Evolutionary conservation across 2,797 vertebrate genomes (phyloP).

Genomic region (Sebastes oblongus): DNA sequence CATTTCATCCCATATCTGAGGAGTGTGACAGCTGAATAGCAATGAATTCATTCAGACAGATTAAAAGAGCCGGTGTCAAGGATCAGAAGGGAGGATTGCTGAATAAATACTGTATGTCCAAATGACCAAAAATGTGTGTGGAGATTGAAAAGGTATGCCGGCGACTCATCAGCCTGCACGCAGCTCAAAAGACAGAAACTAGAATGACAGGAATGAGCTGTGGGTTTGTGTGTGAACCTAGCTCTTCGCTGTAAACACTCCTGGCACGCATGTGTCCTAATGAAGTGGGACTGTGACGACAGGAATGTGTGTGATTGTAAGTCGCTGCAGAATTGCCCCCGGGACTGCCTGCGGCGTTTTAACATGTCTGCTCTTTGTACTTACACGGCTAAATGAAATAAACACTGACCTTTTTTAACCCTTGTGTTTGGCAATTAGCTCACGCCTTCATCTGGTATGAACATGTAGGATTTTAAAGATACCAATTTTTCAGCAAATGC

Average conservation of each 20-base stretch:
- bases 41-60: constrained; percentile 59
- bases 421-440: not conserved
- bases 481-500: not conserved
- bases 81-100: constrained; percentile 44
- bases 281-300: constrained; percentile 44
- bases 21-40: constrained; percentile 50
- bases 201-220: constrained; percentile 25
- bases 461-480: not conserved
- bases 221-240: constrained; percentile 7
- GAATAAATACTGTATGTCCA: constrained; percentile 37
- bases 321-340: not conserved
- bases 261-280: constrained; percentile 29
- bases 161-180: not conserved
- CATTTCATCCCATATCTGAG: constrained; percentile 56
- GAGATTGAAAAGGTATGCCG: constrained; percentile 6
- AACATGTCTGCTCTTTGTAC: constrained; percentile 16
- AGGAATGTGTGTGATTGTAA: constrained; percentile 18
- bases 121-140: not conserved
- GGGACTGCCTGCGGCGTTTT: not conserved
- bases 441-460: not conserved
- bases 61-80: constrained; percentile 53
- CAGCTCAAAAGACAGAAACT: not conserved
- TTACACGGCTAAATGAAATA: not conserved
- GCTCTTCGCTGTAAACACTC: constrained; percentile 44
- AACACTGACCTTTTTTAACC: constrained; percentile 2